A percentile compares a stretch with the other conserved stretches of the same genome.
These are phyloP conservation scores for Brenthis ino DNA, from an alignment of 2,888 invertebrate species.

Conservation along the genomic window DNA sequence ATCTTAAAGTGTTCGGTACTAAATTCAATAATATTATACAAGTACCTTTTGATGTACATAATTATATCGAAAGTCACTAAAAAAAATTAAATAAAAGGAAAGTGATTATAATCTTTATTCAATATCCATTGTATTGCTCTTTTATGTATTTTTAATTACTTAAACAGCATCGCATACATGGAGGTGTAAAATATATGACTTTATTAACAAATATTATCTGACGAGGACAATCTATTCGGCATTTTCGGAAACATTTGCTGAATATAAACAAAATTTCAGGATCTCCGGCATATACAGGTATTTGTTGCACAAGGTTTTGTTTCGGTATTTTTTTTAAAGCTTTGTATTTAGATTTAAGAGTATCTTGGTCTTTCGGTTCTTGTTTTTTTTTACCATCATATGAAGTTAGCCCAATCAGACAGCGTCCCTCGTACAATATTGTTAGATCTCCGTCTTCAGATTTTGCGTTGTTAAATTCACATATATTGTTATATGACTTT, in stretches of 20 bases:
- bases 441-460: conserved; percentile 36
- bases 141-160: background rate
- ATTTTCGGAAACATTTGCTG: conserved; percentile 7
- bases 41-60: too few species aligned
- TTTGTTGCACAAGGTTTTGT: background rate
- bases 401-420: background rate
- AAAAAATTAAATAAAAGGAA: too few species aligned
- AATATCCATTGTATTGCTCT: background rate
- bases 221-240: conserved; percentile 6
- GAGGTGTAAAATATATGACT: conserved; percentile 3
- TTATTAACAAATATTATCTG: conserved; percentile 13
- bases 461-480: conserved; percentile 40
- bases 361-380: too few species aligned
- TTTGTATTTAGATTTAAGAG: background rate
- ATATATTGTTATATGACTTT: conserved; percentile 47
- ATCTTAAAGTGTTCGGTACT: too few species aligned
- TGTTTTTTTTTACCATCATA: too few species aligned
- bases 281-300: conserved; percentile 14
- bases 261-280: background rate
- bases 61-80: too few species aligned
- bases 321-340: background rate
- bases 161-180: conserved; percentile 18
- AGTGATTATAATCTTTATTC: background rate
- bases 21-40: too few species aligned
- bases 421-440: conserved; percentile 33